Evolutionary conservation across 1,140 invertebrate genomes (phyloP), one percentile per base, ranked within the genome.

Genomic region (Bombus impatiens): DNA sequence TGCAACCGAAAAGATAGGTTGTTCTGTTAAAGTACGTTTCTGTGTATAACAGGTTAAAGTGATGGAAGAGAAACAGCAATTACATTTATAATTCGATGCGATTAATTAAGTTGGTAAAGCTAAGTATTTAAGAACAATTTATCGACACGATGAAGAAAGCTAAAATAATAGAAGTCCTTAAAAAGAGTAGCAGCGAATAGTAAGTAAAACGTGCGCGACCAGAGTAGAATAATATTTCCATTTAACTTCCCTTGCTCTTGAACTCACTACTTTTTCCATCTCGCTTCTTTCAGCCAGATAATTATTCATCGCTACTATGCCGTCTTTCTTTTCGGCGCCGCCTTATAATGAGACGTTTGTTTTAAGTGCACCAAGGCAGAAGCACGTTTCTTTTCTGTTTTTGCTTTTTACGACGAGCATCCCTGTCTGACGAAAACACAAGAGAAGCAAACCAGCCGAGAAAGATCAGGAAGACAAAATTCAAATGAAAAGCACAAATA

Each of bases 161-260:
- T n/a, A 25, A n/a, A 25, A 42, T 70, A 68, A 70, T 32, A 67
- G n/a, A 2, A 37, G 37, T 57, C 15, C 32, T 44, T n/a, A 53
- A 53, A 37, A 77, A 59, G 59, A 47, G 37, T n/a, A 67, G 40
- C 9, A 76, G 32, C 15, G 32, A 28, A 53, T 35, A 25, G 44
- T 76, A 53, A 44, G n/a, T 15, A 42, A 25, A 53, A 76, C 28
- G 53, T 18, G 28, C 9, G 28, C 42, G 37, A n/a, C 6, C 65
- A 71, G 35, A 42, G 40, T 40, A 59, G 70, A 87, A 87, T 80
- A 85, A 87, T 85, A 87, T 85, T 87, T 80, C 72, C 81, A 79
- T 79, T 87, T 78, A 42, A 57, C 82, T 84, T 84, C 71, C 32
- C 74, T 79, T 71, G 82, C 76, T 62, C 44, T 53, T 70, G 12